Conservation (phyloP, 1,140 invertebrate genomes). For the Caenorhabditis remanei region DNA sequence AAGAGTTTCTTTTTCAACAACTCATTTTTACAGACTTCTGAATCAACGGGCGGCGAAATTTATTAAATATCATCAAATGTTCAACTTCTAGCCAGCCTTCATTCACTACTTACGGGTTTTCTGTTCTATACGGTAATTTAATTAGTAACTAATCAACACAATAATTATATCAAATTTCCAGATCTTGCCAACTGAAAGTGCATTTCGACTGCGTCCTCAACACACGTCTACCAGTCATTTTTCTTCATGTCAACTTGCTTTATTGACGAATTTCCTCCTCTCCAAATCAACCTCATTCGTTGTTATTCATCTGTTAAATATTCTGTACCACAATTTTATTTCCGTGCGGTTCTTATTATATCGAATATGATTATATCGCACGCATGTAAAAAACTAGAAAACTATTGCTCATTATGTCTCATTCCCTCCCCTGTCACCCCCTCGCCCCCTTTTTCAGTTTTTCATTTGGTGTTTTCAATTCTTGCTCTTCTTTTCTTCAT, state of each 20-base stretch:
- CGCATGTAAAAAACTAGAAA: slow-evolving; percentile 25
- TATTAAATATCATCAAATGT: not conserved
- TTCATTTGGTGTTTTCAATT: slow-evolving; percentile 13
- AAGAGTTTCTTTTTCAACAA: not conserved
- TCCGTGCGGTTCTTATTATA: not conserved
- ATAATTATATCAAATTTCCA: not conserved
- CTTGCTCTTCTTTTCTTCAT: slow-evolving; percentile 10
- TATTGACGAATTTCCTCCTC: slow-evolving; percentile 1
- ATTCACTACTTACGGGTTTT: slow-evolving; percentile 35
- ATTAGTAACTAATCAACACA: not conserved
- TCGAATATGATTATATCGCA: slow-evolving; percentile 43
- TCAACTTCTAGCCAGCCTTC: not conserved
- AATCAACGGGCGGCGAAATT: slow-evolving; percentile 41
- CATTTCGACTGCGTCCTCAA: not conserved
- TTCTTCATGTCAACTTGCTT: slow-evolving; percentile 44
- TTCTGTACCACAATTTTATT: not conserved
- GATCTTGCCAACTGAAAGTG: slow-evolving; percentile 46
- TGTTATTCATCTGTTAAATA: not conserved
- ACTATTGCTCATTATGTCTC: slow-evolving; percentile 8
- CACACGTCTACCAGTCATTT: not conserved
- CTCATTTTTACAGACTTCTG: slow-evolving; percentile 13
- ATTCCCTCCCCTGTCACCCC: too few species aligned
- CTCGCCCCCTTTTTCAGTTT: not conserved
- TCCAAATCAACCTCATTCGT: not conserved
- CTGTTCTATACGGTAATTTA: slow-evolving; percentile 14